Base-by-base conservation (phyloP, 2,113 vertebrate species). In the Chloropsis hardwickii region DNA sequence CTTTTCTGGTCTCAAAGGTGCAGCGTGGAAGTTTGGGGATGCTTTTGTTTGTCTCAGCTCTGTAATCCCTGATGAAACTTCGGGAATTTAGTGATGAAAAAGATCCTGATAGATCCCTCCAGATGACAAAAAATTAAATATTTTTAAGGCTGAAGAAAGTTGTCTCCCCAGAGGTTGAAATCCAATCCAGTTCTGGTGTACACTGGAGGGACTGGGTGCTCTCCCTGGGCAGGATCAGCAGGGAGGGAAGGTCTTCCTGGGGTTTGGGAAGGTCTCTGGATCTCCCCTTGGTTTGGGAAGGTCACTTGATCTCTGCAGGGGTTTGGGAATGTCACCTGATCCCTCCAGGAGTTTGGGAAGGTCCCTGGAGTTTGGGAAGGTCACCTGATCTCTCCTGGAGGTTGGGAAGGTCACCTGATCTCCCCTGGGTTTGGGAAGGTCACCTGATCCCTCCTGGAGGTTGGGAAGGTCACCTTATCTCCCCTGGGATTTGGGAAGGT, bases 41-140 rank as follows among this genome's bases (percentile, higher is more conserved):
- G 69, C 44, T 85, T 94, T 93, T 79, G 51, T 76, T 95, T 81
- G 37, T 95, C 61, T 93, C 84, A n/a, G 33, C 74, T 22, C 29
- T 2, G 0, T 47, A 60, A 79, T 86, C 31, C 23, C 40, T 58
- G 57, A 48, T 60, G 66, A 90, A 88, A 94, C 12, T 37, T 48
- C 3, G 4, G 44, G 45, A 82, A 83, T 23, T 60, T 77, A 14
- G 69, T 48, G 25, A 67, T 90, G 88, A 74, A 89, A 92, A 88
- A 78, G 64, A 65, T 40, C 45, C 86, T 48, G 50, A 72, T 48
- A 62, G 86, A 70, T 64, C 58, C 37, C 60, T 60, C 31, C 67
- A 48, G 29, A 22, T 42, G 65, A 45, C 39, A 37, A 40, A 73
- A 35, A 4, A 0, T 8, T 3, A 48, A 29, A 37, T 58, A 24